Base-by-base conservation (phyloP, 2,113 vertebrate genomes). In the Catharus bicknelli region DNA sequence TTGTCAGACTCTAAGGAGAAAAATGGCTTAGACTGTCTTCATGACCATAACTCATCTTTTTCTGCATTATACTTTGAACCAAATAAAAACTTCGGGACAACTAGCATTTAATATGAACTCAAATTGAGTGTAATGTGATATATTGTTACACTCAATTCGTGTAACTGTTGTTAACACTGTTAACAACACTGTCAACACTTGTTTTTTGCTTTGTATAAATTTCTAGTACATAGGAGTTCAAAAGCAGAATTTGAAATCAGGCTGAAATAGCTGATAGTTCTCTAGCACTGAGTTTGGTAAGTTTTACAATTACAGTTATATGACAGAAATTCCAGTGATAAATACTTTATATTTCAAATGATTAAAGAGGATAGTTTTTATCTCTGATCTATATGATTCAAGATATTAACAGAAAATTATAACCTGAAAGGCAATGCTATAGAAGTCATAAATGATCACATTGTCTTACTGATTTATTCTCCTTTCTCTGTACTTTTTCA, bases 391-490 rank as follows among this genome's bases (percentile, higher is more conserved):
- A 7, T 78, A 15, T 51, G 30, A 61, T 68, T 75, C 69, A 84
- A 93, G 86, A 64, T 78, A 86, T 36, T 90, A 78, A 48, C 75
- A 59, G 64, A 87, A 84, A 91, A 82, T 36, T 72, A 4, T 77
- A 78, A 72, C 30, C 16, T 87, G n/a, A 84, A 79, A 94, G 48
- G 57, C 69, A 84, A 11, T 91, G 68, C 53, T 78, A 5, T 32
- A 91, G 42, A 16, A 81, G 50, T 72, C 36, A 26, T 75, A 81
- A 83, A 62, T 2, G 11, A 87, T 88, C 53, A 45, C 11, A 57
- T 59, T 84, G 21, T 54, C 69, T 59, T 51, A 81, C 68, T 78
- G 73, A 92, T 95, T 86, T 91, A 70, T 94, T 84, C 17, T 89
- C 11, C 50, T 89, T 62, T 38, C 64, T 72, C n/a, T 82, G 4